These are phyloP conservation scores for Rhodophaea formosa DNA, from an alignment of 2,888 invertebrate genomes.

Conservation along the genomic window DNA sequence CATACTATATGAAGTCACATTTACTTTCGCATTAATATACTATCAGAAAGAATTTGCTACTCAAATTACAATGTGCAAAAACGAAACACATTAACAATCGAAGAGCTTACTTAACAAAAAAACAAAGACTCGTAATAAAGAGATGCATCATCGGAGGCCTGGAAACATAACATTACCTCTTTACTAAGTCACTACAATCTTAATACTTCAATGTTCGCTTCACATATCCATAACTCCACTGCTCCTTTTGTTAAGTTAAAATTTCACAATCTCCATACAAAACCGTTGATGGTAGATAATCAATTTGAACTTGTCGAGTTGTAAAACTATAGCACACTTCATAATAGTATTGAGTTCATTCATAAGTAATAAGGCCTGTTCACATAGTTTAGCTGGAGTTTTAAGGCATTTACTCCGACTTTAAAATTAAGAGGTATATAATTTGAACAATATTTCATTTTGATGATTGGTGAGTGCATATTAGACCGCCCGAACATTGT, in stretches of 20 bases:
- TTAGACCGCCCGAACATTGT: too few species aligned
- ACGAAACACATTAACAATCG: background rate
- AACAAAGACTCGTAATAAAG: background rate
- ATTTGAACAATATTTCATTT: too few species aligned
- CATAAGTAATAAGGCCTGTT: background rate
- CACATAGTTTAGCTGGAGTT: background rate
- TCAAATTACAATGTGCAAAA: background rate
- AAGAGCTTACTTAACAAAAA: slow-evolving; percentile 6
- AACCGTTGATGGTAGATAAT: background rate
- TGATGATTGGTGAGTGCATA: too few species aligned
- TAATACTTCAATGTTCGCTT: background rate
- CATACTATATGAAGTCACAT: background rate
- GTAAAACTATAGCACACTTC: background rate
- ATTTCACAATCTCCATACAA: background rate
- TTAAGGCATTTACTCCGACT: too few species aligned
- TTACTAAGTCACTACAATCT: background rate
- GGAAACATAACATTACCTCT: background rate
- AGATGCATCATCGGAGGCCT: background rate
- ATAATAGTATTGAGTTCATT: background rate
- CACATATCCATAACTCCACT: background rate
- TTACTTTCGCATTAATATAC: background rate
- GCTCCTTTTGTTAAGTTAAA: background rate
- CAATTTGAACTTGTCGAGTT: background rate
- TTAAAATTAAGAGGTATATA: too few species aligned
- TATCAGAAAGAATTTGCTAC: background rate